Percentiles rank a stretch among this genome's conserved stretches.
phyloP scores from a whole-genome alignment of 2,113 vertebrate genomes.

The Lampris megalopsis region DNA sequence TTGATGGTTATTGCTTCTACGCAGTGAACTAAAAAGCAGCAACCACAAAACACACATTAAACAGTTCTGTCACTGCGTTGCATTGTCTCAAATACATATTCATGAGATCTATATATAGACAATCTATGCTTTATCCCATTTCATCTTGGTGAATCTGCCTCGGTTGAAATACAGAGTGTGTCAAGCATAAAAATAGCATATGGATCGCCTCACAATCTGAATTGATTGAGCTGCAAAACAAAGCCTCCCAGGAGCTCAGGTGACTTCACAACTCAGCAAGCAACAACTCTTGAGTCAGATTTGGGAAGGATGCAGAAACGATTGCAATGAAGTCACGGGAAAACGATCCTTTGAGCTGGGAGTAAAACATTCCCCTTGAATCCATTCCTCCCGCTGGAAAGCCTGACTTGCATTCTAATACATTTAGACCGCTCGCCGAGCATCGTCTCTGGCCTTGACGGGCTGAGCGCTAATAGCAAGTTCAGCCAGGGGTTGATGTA shows the following conservation, averaged over 20 bases:
- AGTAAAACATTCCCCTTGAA: background rate
- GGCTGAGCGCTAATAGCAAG: background rate
- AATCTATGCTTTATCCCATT: conserved; percentile 11
- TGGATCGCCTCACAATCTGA: conserved; percentile 3
- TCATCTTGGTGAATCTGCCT: conserved; percentile 18
- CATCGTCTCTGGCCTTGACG: too few species aligned
- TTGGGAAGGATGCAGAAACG: conserved; percentile 30
- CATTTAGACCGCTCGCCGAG: too few species aligned
- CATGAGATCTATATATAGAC: conserved; percentile 53
- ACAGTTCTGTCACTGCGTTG: conserved; percentile 11
- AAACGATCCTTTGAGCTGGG: background rate
- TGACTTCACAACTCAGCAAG: conserved; percentile 7
- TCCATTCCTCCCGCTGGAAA: background rate
- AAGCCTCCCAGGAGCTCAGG: conserved; percentile 24
- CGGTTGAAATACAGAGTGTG: conserved; percentile 9
- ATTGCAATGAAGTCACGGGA: background rate
- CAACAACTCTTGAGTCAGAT: conserved; percentile 8
- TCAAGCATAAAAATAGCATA: conserved; percentile 31
- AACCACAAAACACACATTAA: conserved; percentile 6
- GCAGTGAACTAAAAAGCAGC: background rate
- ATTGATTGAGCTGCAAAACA: conserved; percentile 10
- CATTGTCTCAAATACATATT: conserved; percentile 47
- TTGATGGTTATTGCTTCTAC: conserved; percentile 7
- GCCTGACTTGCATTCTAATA: background rate
- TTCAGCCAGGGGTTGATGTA: background rate